Conservation (phyloP, 2,113 vertebrate species). For the Paramisgurnus dabryanus region DNA sequence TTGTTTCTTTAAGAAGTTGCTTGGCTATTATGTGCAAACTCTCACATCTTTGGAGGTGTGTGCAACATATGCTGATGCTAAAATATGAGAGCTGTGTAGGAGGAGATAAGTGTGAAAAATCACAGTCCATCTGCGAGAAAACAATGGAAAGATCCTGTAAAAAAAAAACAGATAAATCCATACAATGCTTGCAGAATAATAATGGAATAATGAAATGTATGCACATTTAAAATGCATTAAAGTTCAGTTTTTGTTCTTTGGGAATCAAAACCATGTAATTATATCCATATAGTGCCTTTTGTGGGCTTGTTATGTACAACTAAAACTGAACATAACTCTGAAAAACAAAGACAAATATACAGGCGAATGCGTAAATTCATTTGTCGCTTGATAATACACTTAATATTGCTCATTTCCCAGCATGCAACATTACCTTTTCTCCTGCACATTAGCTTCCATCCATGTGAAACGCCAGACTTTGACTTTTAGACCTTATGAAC, state of each 20-base stretch:
- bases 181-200: neutral
- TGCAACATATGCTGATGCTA: conserved; percentile 31
- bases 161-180: neutral
- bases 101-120: conserved; percentile 21
- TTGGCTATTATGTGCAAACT: conserved; percentile 7
- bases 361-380: too few relatives aligned
- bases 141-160: neutral
- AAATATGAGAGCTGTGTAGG: conserved; percentile 26
- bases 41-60: conserved; percentile 23
- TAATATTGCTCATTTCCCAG: too few relatives aligned
- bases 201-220: neutral
- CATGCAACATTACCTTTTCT: too few relatives aligned
- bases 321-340: too few relatives aligned
- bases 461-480: neutral
- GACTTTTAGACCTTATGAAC: conserved; percentile 11
- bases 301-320: too few relatives aligned
- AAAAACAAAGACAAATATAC: too few relatives aligned
- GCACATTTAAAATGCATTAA: too few relatives aligned
- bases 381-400: too few relatives aligned
- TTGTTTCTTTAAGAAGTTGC: neutral
- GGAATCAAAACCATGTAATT: too few relatives aligned
- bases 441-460: neutral
- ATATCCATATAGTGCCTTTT: too few relatives aligned
- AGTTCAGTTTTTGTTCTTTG: too few relatives aligned
- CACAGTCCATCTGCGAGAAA: conserved; percentile 15